Evolutionary conservation across 2,113 vertebrate species (phyloP), one percentile per base, ranked within the genome.

Genomic region (Labeo catla): DNA sequence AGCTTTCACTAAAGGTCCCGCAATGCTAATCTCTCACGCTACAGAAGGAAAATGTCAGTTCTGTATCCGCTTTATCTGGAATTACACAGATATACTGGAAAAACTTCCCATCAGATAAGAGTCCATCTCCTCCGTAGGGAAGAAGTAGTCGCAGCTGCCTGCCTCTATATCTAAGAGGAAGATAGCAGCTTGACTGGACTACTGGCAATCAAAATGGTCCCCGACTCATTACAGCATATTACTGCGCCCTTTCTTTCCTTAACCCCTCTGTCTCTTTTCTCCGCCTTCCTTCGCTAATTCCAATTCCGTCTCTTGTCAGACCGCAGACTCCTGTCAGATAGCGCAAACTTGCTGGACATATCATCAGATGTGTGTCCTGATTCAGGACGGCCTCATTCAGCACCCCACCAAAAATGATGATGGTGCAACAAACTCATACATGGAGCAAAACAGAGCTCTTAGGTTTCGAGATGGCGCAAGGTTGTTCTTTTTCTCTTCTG

Each of bases 301-400:
- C 81, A 61, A 34, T 84, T 80, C 73, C 11, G 23, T 81, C 81
- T 76, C 57, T 84, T 88, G 76, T 86, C 87, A 89, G 94, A 95
- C 94, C 93, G 95, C 94, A 95, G 94, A 93, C 96, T 96, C 95
- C 93, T 87, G 95, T 94, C 93, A 92, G 95, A 95, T 96, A 97
- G 95, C 95, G 94, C 95, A 95, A 96, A 85, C 95, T 96, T 94
- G 94, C 94, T 95, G 95, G 94, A 94, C 95, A 93, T 95, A 95
- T 95, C 94, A 96, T 96, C 96, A 96, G 95, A 96, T 95, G 93
- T 92, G 93, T 93, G 61, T 93, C 93, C 94, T 93, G 92, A 94
- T 95, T 96, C 95, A 95, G 91, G 90, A 34, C 21, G 21, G 88
- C 65, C 72, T 87, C 49, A 84, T 86, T 89, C 86, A 83, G 66